These are phyloP conservation scores for Puma concolor DNA, from an alignment of 2,113 vertebrate species.

Conservation along the genomic window DNA sequence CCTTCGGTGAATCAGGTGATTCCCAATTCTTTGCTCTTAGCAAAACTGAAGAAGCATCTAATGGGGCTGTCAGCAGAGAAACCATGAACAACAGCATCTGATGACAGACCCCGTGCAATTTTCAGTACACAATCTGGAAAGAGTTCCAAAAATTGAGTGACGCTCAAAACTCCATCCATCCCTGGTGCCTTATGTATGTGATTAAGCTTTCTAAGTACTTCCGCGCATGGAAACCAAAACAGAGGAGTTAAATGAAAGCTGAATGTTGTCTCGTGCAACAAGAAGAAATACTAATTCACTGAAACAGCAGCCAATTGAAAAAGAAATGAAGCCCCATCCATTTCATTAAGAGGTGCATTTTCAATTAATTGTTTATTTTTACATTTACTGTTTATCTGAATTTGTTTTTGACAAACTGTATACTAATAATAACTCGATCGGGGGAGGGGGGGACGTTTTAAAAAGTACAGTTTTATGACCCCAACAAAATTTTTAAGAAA, in stretches of 20 bases:
- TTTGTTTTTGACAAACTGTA: conserved; percentile 59
- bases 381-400: conserved; percentile 43
- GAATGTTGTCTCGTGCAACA: not conserved
- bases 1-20: not conserved
- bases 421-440: conserved; percentile 58
- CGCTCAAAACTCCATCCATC: not conserved
- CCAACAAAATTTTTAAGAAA: conserved; percentile 39
- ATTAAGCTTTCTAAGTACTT: not conserved
- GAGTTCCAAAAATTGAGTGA: conserved; percentile 33
- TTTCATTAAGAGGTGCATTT: conserved; percentile 45
- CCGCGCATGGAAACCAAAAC: not conserved
- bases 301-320: not conserved
- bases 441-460: not conserved
- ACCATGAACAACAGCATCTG: not conserved
- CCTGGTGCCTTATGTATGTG: not conserved
- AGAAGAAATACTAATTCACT: conserved; percentile 37
- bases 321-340: not conserved
- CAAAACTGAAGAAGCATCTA: not conserved
- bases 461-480: conserved; percentile 52
- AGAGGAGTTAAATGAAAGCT: not conserved
- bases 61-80: not conserved
- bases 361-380: conserved; percentile 31
- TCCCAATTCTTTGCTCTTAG: not conserved
- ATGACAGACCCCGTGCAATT: not conserved
- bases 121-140: conserved; percentile 14